Base-by-base conservation (phyloP, 2,888 invertebrate species). In the Limnephilus rhombicus region DNA sequence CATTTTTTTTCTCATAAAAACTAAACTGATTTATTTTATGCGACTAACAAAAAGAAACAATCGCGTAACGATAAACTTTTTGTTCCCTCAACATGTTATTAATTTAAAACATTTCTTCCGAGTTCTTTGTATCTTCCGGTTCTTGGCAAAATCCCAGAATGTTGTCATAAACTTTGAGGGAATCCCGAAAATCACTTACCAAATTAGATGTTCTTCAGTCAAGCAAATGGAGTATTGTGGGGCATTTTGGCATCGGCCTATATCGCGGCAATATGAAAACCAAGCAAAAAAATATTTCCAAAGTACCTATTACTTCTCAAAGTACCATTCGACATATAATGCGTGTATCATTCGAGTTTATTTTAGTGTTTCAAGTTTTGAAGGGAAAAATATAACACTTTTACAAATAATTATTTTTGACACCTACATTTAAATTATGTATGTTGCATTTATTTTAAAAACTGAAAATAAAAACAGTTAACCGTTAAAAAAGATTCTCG, bases 201-300 rank as follows among this genome's bases (percentile, higher is more conserved):
- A 91, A 91, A 91, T 92, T 92, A 91, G 92, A 89, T 90, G 90
- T 83, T 90, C 91, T 92, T 53, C 68, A 87, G 53, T 87, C 87
- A 87, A 87, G 53, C 68, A 53, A 87, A 87, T 87, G 31, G 12
- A 68, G 87, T 31, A 31, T 31, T 85, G 41, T 85, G 85, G 41
- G 24, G 11, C n/a, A 49, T 13, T 49, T 86, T 15, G 45, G n/a
- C 29, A 86, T 45, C 18, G 13, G 15, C 29, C 45, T 29, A 41
- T 29, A 86, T 45, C 13, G 85, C 29, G 11, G 45, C 49, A 86
- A 34, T 15, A 82, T 82, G 82, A 82, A 34, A 82, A 34, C 82
- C 15, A 34, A 31, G 34, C 82, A 18, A 5, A 82, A 34, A 82
- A 82, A 31, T 9, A n/a, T 68, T 24, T 24, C 68, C 41, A 41